These are phyloP conservation scores for Tragelaphus imberbis DNA, from an alignment of 2,113 vertebrate genomes.

Conservation along the genomic window DNA sequence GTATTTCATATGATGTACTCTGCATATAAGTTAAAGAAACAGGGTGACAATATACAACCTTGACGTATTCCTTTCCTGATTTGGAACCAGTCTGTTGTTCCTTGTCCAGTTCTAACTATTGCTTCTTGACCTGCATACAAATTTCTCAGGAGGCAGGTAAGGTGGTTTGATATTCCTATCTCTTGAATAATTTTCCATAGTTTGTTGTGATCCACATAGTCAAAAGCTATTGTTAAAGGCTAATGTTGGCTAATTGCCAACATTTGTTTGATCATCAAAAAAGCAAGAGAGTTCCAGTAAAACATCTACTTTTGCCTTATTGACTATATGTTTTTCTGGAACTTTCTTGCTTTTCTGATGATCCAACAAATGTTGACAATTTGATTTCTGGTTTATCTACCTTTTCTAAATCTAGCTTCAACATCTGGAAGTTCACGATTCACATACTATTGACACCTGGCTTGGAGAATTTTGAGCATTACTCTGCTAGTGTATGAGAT, in stretches of 20 bases:
- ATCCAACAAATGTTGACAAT: background rate
- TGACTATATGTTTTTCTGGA: background rate
- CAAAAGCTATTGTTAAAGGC: background rate
- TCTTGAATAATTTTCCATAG: background rate
- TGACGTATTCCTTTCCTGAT: background rate
- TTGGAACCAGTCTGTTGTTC: background rate
- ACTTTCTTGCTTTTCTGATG: background rate
- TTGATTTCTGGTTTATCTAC: background rate
- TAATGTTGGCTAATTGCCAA: background rate
- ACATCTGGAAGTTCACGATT: background rate
- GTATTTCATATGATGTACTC: background rate
- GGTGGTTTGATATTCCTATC: background rate
- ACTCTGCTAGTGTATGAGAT: background rate
- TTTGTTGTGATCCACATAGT: background rate
- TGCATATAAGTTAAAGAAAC: background rate
- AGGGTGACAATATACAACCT: background rate
- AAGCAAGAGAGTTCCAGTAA: background rate
- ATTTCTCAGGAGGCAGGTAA: background rate
- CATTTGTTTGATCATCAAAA: background rate
- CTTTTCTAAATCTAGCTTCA: background rate
- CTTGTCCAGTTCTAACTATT: background rate
- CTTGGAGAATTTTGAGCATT: background rate
- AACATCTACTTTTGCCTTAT: background rate
- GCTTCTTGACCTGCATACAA: background rate
- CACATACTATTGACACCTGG: background rate